phyloP scores from a whole-genome alignment of 2,113 vertebrate genomes.

The Trematocara macrostoma region DNA sequence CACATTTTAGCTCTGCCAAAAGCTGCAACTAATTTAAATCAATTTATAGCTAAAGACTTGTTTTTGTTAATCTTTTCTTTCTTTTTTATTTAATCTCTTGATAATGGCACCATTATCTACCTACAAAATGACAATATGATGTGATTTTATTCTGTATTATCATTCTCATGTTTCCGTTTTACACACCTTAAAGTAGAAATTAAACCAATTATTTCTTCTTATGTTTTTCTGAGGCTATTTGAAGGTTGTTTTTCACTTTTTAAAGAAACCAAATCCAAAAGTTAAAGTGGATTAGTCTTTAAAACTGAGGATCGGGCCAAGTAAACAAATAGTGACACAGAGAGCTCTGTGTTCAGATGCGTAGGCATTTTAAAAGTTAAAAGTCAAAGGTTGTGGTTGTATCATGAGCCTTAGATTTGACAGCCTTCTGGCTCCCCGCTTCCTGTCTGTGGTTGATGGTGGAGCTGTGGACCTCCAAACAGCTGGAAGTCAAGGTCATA shows the following conservation, averaged over 20 bases:
- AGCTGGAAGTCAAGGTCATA: constrained; percentile 53
- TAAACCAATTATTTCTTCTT: background rate
- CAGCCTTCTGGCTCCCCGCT: constrained; percentile 41
- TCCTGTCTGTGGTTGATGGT: constrained; percentile 52
- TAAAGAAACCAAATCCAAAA: background rate
- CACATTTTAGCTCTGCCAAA: background rate
- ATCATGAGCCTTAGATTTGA: constrained; percentile 26
- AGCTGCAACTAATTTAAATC: background rate
- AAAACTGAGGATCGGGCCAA: background rate
- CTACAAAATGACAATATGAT: background rate
- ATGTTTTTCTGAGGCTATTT: background rate
- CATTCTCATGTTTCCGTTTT: background rate
- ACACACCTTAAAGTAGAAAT: background rate
- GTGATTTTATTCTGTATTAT: background rate
- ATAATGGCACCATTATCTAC: background rate
- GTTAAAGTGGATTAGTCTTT: background rate
- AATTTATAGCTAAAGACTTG: background rate
- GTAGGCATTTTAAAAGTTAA: background rate
- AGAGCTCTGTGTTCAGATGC: background rate
- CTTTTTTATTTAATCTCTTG: background rate
- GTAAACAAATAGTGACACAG: background rate
- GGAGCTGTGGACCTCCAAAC: constrained; percentile 34
- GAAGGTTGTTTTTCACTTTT: background rate
- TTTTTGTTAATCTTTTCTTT: background rate
- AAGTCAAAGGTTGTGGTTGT: constrained; percentile 19